Evolutionary conservation across 2,888 invertebrate species (phyloP), one percentile per base, ranked within the genome.

Genomic region (Mythimna ferrago): DNA sequence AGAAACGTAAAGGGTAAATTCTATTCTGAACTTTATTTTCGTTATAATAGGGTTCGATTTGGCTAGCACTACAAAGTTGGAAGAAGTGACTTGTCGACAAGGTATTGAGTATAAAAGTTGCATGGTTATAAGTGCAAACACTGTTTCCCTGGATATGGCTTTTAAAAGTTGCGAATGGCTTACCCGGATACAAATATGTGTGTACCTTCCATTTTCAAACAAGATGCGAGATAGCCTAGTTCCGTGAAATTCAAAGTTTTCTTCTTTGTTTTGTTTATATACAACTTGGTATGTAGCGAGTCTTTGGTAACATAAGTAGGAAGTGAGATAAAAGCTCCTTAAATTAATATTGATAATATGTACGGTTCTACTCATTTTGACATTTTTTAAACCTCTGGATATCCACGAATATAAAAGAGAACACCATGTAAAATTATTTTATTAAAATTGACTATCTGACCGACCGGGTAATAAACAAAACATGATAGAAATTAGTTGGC

Each of bases 131-230:
- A 54, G 51, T 57, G 76, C 58, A 81, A 72, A 72, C 76, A 69
- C 60, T 53, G 64, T 66, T 75, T 72, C 26, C 35, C 16, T 58
- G 58, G 64, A 72, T 64, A 70, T 66, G 32, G 26, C 61, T 76
- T 72, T 62, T 44, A 80, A 61, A 64, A 54, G 56, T 64, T 53
- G 35, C 54, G 38, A 80, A 35, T 76, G 54, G 68, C 32, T 80
- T 60, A 56, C 71, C 26, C 32, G 54, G 66, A 78, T 73, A 74
- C 57, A 61, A 19, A 48, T 71, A 51, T 61, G 19, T 72, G 67
- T 68, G 68, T 77, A 57, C 41, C 9, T 82, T 81, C 67, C 61
- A 78, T 74, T 78, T 64, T 21, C 74, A 70, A 76, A 74, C 75
- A 75, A 73, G 74, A 79, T 73, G 41, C 44, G 44, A 76, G 73